phyloP scores from a whole-genome alignment of 2,797 vertebrate species.

The Danio choprae region DNA sequence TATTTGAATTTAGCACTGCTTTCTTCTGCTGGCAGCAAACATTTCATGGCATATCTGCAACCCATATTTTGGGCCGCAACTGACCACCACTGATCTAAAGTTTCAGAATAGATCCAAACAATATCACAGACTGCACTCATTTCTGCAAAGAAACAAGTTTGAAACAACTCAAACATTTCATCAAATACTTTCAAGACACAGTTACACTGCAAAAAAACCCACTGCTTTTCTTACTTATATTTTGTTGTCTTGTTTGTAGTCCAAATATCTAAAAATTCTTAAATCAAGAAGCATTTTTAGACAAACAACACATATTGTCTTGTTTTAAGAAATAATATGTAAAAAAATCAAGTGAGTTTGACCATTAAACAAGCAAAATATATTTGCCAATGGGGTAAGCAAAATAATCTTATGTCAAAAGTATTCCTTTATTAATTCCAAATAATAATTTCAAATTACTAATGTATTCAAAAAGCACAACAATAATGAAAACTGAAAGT shows the following conservation, averaged over 20 bases:
- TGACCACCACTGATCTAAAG: background rate
- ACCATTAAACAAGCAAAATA: too few species aligned
- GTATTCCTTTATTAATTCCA: too few species aligned
- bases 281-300: too few species aligned
- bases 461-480: background rate
- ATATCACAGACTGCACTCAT: background rate
- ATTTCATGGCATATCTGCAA: background rate
- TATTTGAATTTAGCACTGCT: background rate
- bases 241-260: background rate
- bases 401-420: too few species aligned
- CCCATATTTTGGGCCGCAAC: background rate
- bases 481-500: constrained; percentile 5
- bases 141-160: background rate
- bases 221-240: background rate
- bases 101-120: background rate
- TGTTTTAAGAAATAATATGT: too few species aligned
- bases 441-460: too few species aligned
- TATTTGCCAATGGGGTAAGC: too few species aligned
- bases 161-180: background rate
- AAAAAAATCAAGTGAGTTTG: too few species aligned
- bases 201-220: too few species aligned
- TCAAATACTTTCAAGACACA: constrained; percentile 8
- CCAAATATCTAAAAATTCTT: too few species aligned
- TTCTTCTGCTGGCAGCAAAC: background rate
- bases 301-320: too few species aligned